phyloP scores from a whole-genome alignment of 2,888 invertebrate genomes.

The Agonopterix alstromeriana region DNA sequence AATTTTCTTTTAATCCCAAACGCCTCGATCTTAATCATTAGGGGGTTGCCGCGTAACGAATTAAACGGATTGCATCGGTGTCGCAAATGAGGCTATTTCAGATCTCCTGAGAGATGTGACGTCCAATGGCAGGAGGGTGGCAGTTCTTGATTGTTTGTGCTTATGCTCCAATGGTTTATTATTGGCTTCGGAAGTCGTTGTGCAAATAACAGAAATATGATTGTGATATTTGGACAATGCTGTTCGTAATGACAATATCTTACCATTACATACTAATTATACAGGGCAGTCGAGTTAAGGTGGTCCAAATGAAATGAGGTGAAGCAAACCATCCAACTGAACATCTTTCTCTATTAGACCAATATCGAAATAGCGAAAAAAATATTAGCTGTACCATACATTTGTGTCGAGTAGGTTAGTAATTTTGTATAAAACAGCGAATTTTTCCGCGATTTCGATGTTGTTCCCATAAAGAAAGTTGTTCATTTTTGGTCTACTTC shows the following conservation, averaged over 20 bases:
- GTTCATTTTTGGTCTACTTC: too few species aligned
- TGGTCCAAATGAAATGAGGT: too few species aligned
- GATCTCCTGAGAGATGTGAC: constrained; percentile 54
- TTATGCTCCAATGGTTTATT: constrained; percentile 14
- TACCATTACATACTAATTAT: background rate
- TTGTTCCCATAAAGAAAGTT: too few species aligned
- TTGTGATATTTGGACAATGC: background rate
- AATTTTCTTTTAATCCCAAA: constrained; percentile 75
- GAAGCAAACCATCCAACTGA: too few species aligned
- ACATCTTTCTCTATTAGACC: too few species aligned
- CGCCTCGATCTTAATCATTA: constrained; percentile 64
- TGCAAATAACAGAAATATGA: constrained; percentile 2
- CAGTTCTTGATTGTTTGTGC: constrained; percentile 6
- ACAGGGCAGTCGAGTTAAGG: too few species aligned
- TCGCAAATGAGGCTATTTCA: constrained; percentile 72
- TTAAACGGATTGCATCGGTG: constrained; percentile 72
- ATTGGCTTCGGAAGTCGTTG: constrained; percentile 26
- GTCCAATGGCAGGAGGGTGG: constrained; percentile 10
- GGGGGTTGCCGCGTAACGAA: constrained; percentile 69
- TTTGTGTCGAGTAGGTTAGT: too few species aligned
- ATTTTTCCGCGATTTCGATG: too few species aligned
- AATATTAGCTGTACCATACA: too few species aligned
- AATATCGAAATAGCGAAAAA: too few species aligned
- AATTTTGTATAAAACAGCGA: too few species aligned
- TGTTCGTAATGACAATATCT: background rate